Evolutionary conservation across 2,888 invertebrate genomes (phyloP).

Genomic region (Heteromyza rotundicornis): DNA sequence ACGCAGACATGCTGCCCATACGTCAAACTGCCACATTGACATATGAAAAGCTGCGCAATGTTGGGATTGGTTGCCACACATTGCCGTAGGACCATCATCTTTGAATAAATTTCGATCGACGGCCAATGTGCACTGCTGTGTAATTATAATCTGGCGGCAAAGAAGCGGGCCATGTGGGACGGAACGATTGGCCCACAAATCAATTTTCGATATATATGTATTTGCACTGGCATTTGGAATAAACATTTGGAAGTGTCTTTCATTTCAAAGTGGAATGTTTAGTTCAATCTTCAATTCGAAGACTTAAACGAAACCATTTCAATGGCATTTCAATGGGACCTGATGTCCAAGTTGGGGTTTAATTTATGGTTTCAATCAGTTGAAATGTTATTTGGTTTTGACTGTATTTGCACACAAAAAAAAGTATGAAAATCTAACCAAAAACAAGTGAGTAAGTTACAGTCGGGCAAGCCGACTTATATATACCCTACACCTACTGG

Average conservation of each 20-base stretch:
- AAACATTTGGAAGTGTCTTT: too few relatives aligned
- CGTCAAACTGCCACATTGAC: constrained; percentile 2
- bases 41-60: constrained; percentile 24
- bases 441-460: too few relatives aligned
- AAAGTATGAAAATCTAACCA: too few relatives aligned
- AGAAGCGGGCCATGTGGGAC: not conserved
- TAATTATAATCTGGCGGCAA: not conserved
- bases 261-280: too few relatives aligned
- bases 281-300: too few relatives aligned
- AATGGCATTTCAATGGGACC: not conserved
- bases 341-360: not conserved
- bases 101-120: too few relatives aligned
- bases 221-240: too few relatives aligned
- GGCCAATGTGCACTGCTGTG: not conserved
- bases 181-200: not conserved
- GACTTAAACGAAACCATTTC: too few relatives aligned
- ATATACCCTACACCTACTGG: too few relatives aligned
- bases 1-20: not conserved
- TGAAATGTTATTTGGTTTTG: not conserved
- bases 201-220: not conserved
- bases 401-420: too few relatives aligned
- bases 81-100: constrained; percentile 31
- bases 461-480: too few relatives aligned
- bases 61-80: constrained; percentile 37
- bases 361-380: not conserved